phyloP scores from a whole-genome alignment of 1,140 invertebrate genomes.

The Latrodectus geometricus region DNA sequence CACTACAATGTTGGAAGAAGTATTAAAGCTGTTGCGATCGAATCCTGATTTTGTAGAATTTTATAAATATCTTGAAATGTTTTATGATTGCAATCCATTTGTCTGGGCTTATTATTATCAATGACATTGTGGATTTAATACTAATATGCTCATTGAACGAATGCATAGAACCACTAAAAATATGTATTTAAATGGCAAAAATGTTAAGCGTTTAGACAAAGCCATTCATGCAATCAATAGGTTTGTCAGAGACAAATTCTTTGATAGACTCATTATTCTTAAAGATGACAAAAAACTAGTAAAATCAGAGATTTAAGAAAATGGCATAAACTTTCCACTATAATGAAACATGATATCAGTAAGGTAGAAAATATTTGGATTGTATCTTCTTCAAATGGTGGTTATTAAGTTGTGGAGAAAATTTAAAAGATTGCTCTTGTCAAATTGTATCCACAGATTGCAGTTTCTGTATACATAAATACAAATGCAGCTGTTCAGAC shows the following conservation, averaged over 20 bases:
- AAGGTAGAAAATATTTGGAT: background rate
- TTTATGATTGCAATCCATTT: background rate
- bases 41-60: background rate
- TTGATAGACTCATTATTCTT: background rate
- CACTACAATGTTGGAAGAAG: background rate
- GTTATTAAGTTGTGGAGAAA: background rate
- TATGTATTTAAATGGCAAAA: background rate
- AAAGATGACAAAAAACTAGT: background rate
- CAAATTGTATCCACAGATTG: background rate
- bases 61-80: background rate
- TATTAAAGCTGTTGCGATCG: background rate
- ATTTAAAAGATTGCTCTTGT: background rate
- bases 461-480: background rate
- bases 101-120: constrained; percentile 1
- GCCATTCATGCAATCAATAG: background rate
- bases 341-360: background rate
- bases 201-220: no score
- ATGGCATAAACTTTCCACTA: background rate
- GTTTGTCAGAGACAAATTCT: background rate
- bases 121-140: background rate
- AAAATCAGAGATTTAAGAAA: no score
- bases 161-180: background rate
- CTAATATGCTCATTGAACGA: constrained; percentile 7
- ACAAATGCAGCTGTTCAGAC: background rate
- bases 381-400: background rate